A percentile compares a stretch with the other conserved stretches of the same genome.
phyloP scores from a whole-genome alignment of 1,140 invertebrate genomes.

The Mya arenaria region DNA sequence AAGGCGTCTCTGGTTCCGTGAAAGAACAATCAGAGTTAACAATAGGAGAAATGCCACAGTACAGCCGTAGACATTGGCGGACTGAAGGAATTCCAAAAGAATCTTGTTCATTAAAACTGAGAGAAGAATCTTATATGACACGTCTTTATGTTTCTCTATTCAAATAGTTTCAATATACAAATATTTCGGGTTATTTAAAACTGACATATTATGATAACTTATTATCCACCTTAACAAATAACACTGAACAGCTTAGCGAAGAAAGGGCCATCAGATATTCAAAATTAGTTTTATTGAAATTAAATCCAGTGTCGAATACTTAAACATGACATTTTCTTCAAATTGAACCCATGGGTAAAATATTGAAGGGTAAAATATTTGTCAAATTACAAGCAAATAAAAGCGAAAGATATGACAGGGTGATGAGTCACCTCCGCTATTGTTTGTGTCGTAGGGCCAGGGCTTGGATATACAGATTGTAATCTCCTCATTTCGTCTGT shows the following conservation, averaged over 20 bases:
- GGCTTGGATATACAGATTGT: no score
- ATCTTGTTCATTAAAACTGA: neutral
- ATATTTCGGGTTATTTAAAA: slow-evolving; percentile 39
- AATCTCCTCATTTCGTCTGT: no score
- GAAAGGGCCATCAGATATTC: slow-evolving; percentile 24
- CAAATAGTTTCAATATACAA: slow-evolving; percentile 47
- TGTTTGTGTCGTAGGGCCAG: no score
- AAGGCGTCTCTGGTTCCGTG: no score
- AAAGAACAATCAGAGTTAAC: no score
- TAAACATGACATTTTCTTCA: slow-evolving; percentile 46
- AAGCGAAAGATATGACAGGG: no score
- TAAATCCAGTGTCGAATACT: slow-evolving; percentile 47
- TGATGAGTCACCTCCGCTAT: no score
- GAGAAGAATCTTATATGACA: slow-evolving; percentile 23
- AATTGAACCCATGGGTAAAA: slow-evolving; percentile 13
- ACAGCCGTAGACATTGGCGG: no score
- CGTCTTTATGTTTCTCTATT: slow-evolving; percentile 32
- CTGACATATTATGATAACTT: slow-evolving; percentile 46
- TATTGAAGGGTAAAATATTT: slow-evolving; percentile 39
- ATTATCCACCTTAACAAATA: slow-evolving; percentile 24
- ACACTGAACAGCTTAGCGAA: slow-evolving; percentile 19
- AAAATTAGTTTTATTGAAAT: slow-evolving; percentile 48
- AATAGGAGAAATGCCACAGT: no score
- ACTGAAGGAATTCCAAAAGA: neutral
- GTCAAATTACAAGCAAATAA: neutral